phyloP scores from a whole-genome alignment of 2,888 invertebrate species.

The Heliconius erato region DNA sequence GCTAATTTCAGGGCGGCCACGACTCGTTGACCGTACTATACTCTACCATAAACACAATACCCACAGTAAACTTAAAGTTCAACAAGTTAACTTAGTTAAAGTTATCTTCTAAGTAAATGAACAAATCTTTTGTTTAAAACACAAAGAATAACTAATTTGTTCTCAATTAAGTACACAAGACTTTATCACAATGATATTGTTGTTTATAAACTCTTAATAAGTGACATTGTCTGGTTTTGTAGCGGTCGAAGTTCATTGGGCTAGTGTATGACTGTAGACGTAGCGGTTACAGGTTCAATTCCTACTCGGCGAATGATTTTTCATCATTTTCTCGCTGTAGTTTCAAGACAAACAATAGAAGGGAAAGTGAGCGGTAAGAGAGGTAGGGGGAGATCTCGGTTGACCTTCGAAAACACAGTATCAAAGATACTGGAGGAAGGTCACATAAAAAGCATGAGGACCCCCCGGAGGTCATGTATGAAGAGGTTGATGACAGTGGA shows the following conservation, averaged over 20 bases:
- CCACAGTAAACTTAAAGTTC: background rate
- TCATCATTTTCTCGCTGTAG: background rate
- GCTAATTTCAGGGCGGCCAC: no score
- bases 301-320: background rate
- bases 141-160: slow-evolving; percentile 8
- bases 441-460: no score
- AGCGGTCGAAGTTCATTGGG: background rate
- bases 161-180: slow-evolving; percentile 1
- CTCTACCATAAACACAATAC: background rate
- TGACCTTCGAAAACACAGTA: no score
- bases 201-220: slow-evolving; percentile 11
- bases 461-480: no score
- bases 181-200: slow-evolving; percentile 1
- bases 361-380: no score
- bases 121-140: slow-evolving; percentile 21
- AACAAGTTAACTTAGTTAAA: slow-evolving; percentile 8
- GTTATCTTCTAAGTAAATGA: slow-evolving; percentile 11
- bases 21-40: no score
- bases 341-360: background rate
- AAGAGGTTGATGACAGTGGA: no score
- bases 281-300: background rate
- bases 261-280: background rate
- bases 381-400: no score
- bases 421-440: no score
- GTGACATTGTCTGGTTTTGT: background rate